Evolutionary conservation across 2,888 invertebrate genomes (phyloP).

Genomic region (Dione vanillae): DNA sequence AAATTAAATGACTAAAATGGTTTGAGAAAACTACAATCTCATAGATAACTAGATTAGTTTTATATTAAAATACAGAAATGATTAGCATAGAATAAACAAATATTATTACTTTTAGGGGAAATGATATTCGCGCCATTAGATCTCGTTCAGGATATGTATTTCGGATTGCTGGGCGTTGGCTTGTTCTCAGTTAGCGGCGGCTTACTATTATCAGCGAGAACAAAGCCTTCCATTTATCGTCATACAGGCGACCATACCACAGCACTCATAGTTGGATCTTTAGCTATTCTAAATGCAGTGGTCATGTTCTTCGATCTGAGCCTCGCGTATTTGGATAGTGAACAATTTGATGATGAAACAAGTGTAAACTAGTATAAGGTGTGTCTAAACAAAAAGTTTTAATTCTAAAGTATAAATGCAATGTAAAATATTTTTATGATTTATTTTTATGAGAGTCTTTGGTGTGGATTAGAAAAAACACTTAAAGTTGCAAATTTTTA

Average conservation of each 20-base stretch:
- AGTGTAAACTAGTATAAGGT: conserved; percentile 59
- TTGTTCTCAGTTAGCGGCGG: conserved; percentile 70
- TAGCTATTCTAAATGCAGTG: conserved; percentile 64
- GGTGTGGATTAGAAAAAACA: no score
- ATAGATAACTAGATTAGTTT: not conserved
- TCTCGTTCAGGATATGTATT: conserved; percentile 78
- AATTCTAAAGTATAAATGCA: conserved; percentile 12
- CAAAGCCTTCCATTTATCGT: conserved; percentile 56
- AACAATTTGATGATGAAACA: conserved; percentile 73
- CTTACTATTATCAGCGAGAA: conserved; percentile 61
- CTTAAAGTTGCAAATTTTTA: no score
- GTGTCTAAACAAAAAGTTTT: conserved; percentile 35
- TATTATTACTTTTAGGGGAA: conserved; percentile 67
- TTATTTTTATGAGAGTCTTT: no score
- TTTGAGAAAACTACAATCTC: not conserved
- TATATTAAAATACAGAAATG: not conserved
- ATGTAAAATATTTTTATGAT: no score
- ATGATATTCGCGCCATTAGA: conserved; percentile 75
- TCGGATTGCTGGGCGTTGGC: conserved; percentile 67
- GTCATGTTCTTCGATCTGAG: conserved; percentile 73
- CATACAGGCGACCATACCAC: conserved; percentile 66
- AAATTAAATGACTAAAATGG: not conserved
- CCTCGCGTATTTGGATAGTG: conserved; percentile 76
- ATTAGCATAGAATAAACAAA: conserved; percentile 7
- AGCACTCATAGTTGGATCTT: conserved; percentile 60